Conservation (phyloP, 2,797 vertebrate species). For the Rhinatrema bivittatum region DNA sequence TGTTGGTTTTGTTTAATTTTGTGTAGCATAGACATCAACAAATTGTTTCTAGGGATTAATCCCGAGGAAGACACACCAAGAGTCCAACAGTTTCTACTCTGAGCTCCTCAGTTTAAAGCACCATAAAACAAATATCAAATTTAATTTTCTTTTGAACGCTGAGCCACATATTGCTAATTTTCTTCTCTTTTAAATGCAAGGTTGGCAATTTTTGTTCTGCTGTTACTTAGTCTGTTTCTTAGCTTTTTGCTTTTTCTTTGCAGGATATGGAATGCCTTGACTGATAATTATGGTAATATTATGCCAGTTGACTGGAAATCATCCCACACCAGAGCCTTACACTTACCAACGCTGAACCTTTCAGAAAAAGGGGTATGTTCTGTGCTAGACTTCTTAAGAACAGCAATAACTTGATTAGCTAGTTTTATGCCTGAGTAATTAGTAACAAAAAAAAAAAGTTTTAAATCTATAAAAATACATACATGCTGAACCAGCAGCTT, state of each 20-base stretch:
- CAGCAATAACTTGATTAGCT: too few relatives aligned
- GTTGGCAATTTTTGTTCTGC: rapidly evolving
- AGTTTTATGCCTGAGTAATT: too few relatives aligned
- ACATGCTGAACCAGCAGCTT: too few relatives aligned
- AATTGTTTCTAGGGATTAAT: not conserved
- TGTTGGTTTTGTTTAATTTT: slow-evolving; percentile 5
- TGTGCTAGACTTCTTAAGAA: slow-evolving; percentile 2
- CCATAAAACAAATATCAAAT: too few relatives aligned
- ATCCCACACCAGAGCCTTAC: slow-evolving; percentile 86
- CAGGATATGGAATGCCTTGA: slow-evolving; percentile 94
- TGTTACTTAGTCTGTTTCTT: not conserved
- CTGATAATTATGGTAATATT: slow-evolving; percentile 92
- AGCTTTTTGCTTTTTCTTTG: slow-evolving; percentile 5
- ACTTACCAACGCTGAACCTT: slow-evolving; percentile 88
- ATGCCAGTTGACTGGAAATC: slow-evolving; percentile 98
- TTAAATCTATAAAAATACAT: too few relatives aligned
- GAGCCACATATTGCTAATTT: too few relatives aligned
- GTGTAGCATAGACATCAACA: not conserved
- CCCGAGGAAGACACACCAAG: not conserved
- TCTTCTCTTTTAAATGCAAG: too few relatives aligned
- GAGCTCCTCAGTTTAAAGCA: too few relatives aligned
- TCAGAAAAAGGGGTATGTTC: slow-evolving; percentile 73
- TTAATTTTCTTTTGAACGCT: too few relatives aligned
- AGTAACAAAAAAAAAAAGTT: too few relatives aligned
- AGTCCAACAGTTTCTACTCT: too few relatives aligned